Evolutionary conservation across 2,888 invertebrate species (phyloP).

Genomic region (Polyommatus iphigenia): DNA sequence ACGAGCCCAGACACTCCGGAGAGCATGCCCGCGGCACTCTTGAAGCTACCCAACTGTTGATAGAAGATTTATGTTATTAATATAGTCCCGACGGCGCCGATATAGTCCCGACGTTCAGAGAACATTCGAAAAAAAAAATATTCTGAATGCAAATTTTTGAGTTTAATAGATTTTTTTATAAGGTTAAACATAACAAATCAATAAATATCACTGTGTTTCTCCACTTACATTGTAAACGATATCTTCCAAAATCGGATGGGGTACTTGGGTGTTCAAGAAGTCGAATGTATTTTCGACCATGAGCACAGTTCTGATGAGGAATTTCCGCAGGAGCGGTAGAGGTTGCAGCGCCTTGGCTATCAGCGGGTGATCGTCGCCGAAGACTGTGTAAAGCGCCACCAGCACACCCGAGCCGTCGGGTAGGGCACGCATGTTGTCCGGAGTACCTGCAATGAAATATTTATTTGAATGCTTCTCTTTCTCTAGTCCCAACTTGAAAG

Average conservation of each 20-base stretch:
- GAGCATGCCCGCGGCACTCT: conserved; percentile 57
- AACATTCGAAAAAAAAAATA: too few species aligned
- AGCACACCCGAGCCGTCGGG: conserved; percentile 85
- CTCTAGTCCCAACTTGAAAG: neutral
- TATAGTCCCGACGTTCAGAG: too few species aligned
- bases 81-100: too few species aligned
- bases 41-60: conserved; percentile 84
- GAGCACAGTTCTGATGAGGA: conserved; percentile 80
- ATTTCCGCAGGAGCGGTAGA: conserved; percentile 83
- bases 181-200: too few species aligned
- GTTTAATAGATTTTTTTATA: too few species aligned
- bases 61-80: conserved; percentile 16
- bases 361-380: conserved; percentile 80
- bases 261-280: conserved; percentile 82
- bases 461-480: neutral
- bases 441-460: conserved; percentile 62
- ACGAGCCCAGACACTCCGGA: conserved; percentile 80
- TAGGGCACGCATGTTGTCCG: conserved; percentile 82
- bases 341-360: conserved; percentile 76
- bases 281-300: conserved; percentile 83
- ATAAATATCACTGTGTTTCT: too few species aligned
- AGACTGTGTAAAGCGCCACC: conserved; percentile 78
- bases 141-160: too few species aligned
- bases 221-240: conserved; percentile 80
- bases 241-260: conserved; percentile 82